Conservation (phyloP, 2,888 invertebrate species). For the Gandaritis pyraliata region DNA sequence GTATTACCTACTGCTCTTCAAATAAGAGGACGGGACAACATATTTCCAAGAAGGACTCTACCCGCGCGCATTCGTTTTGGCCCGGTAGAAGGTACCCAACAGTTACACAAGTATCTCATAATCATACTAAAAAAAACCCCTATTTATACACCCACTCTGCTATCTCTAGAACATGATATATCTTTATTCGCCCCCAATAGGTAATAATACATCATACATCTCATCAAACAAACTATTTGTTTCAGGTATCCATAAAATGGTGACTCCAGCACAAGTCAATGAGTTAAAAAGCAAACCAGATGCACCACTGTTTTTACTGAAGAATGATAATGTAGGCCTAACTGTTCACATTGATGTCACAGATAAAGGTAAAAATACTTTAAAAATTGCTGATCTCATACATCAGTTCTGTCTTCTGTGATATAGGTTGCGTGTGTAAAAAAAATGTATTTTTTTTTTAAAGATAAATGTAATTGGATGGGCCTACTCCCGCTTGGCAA, state of each 20-base stretch:
- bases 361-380: conserved; percentile 56
- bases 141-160: too few species aligned
- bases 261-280: conserved; percentile 45
- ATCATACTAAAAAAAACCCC: too few species aligned
- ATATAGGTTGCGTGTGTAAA: background rate
- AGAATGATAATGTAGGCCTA: conserved; percentile 41
- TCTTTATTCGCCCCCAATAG: too few species aligned
- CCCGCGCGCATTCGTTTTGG: conserved; percentile 90
- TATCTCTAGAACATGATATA: too few species aligned
- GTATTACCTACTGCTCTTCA: conserved; percentile 89
- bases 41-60: conserved; percentile 88
- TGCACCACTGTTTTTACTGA: conserved; percentile 56
- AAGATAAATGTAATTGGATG: conserved; percentile 72
- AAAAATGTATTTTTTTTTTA: background rate
- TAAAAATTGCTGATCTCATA: too few species aligned
- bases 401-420: too few species aligned
- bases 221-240: conserved; percentile 6
- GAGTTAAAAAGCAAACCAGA: conserved; percentile 45
- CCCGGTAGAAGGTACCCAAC: conserved; percentile 87
- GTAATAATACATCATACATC: too few species aligned
- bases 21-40: conserved; percentile 73
- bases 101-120: too few species aligned
- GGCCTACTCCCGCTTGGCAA: conserved; percentile 58
- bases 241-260: conserved; percentile 51
- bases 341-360: conserved; percentile 56